Evolutionary conservation across 2,888 invertebrate genomes (phyloP).

Genomic region (Noctua janthe): DNA sequence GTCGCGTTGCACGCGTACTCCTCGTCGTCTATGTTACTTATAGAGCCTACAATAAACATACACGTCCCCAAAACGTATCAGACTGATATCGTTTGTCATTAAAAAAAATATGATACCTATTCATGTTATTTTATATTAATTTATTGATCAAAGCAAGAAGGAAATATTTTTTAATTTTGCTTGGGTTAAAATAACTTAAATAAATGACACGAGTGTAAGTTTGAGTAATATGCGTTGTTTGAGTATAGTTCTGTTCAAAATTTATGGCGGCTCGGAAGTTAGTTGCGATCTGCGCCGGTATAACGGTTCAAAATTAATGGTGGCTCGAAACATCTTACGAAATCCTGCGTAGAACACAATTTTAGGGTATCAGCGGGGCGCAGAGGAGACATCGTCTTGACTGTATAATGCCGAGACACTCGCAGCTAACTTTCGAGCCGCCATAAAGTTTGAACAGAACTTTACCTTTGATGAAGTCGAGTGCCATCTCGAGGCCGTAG

Average conservation of each 20-base stretch:
- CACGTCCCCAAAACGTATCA: background rate
- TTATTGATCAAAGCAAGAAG: background rate
- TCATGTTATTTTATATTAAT: background rate
- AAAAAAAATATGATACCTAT: background rate
- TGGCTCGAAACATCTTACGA: too few species aligned
- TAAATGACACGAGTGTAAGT: background rate
- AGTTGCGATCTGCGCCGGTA: too few species aligned
- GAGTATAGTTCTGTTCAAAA: background rate
- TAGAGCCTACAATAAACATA: conserved; percentile 92
- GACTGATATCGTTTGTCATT: background rate
- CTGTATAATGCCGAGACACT: too few species aligned
- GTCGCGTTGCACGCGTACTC: conserved; percentile 96
- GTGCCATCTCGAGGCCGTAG: conserved; percentile 97
- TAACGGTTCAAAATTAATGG: too few species aligned
- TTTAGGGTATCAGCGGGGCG: too few species aligned
- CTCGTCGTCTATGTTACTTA: conserved; percentile 97
- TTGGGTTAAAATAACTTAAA: background rate
- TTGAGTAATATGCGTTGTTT: background rate
- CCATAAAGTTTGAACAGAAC: too few species aligned
- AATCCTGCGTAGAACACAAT: too few species aligned
- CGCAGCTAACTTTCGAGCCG: too few species aligned
- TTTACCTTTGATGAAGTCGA: conserved; percentile 97
- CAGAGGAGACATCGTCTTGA: too few species aligned
- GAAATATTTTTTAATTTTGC: background rate
- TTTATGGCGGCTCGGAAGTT: too few species aligned